Percentiles rank a stretch among this genome's conserved stretches.
These are phyloP conservation scores for Trichogramma evanescens DNA, from an alignment of 2,888 invertebrate species.

Conservation along the genomic window DNA sequence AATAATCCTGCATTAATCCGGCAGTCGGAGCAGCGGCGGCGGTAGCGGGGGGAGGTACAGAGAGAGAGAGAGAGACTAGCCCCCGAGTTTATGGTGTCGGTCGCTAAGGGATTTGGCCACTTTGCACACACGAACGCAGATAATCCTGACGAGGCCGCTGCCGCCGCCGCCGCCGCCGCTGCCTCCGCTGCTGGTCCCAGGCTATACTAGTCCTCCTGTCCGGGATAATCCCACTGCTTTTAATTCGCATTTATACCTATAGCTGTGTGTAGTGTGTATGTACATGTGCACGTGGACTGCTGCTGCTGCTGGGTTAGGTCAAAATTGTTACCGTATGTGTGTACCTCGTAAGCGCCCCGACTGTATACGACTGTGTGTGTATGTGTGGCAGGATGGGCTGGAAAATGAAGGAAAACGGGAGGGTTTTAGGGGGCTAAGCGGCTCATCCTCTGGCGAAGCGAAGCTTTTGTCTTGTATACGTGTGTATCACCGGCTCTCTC, in stretches of 20 bases:
- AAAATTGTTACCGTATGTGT: background rate
- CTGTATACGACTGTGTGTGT: background rate
- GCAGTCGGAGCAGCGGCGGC: background rate
- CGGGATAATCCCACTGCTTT: conserved; percentile 42
- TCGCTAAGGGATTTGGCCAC: conserved; percentile 41
- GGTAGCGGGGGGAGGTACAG: background rate
- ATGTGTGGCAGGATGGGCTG: background rate
- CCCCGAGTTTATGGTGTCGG: conserved; percentile 22
- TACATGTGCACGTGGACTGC: conserved; percentile 16
- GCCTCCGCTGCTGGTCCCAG: conserved; percentile 42
- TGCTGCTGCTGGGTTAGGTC: conserved; percentile 4
- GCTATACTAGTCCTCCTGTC: conserved; percentile 9
- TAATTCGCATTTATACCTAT: conserved; percentile 10
- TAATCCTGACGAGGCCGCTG: conserved; percentile 16
- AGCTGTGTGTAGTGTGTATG: background rate
- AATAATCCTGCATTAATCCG: conserved; percentile 18
- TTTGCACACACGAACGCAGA: conserved; percentile 23
- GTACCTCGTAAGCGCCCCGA: background rate
- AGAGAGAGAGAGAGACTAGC: background rate
- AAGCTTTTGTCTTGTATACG: no score
- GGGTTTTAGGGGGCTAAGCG: conserved; percentile 46
- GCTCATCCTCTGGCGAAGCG: conserved; percentile 39
- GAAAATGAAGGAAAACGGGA: conserved; percentile 3
- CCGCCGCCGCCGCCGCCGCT: conserved; percentile 24
- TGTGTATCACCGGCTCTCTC: no score